These are phyloP conservation scores for Sterna hirundo DNA, from an alignment of 2,113 vertebrate species.

Conservation along the genomic window DNA sequence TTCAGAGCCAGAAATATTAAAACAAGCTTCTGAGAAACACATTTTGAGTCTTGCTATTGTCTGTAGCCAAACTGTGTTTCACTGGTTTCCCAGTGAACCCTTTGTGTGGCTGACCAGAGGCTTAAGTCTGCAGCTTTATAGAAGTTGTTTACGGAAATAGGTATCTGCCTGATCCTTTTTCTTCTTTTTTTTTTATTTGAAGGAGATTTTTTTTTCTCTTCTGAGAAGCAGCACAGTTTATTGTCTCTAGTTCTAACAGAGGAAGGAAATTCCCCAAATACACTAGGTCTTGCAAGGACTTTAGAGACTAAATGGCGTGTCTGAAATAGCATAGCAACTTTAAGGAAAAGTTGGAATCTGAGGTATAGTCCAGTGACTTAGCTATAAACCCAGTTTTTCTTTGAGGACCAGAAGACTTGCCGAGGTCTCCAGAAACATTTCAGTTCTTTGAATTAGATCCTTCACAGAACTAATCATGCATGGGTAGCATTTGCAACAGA, in stretches of 20 bases:
- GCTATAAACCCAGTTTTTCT: not conserved
- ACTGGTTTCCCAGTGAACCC: not conserved
- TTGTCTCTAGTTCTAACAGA: not conserved
- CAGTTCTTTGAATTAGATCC: not conserved
- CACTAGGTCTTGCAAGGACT: not conserved
- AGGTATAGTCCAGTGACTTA: not conserved
- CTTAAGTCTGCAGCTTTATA: not conserved
- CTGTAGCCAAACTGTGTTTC: not conserved
- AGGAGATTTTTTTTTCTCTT: not conserved
- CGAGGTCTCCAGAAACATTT: not conserved
- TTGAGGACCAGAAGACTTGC: not conserved
- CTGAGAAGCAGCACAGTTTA: not conserved
- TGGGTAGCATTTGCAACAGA: not conserved
- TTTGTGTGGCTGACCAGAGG: not conserved
- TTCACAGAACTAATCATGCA: not conserved
- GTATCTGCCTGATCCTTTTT: not conserved
- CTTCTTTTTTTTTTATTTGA: not conserved
- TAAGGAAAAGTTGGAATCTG: not conserved
- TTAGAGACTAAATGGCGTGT: not conserved
- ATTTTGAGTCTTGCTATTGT: not conserved
- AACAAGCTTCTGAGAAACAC: not conserved
- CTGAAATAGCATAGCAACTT: not conserved
- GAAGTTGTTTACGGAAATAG: not conserved
- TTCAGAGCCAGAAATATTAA: not conserved
- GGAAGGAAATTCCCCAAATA: not conserved